Evolutionary conservation across 2,888 invertebrate species (phyloP).

Genomic region (Pseudanteris insignis): DNA sequence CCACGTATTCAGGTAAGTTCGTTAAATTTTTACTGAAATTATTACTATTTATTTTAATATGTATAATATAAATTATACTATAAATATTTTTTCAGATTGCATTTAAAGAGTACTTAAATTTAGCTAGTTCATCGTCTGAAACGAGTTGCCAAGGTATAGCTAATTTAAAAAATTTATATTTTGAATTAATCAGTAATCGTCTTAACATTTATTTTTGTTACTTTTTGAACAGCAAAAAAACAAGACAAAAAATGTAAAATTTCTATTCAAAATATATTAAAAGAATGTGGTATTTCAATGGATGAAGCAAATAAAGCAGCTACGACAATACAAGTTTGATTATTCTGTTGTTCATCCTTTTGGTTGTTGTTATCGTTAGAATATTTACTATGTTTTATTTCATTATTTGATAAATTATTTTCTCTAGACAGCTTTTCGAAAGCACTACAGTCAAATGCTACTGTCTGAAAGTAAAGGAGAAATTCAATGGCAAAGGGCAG

Average conservation of each 20-base stretch:
- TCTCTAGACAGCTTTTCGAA: conserved; percentile 55
- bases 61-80: neutral
- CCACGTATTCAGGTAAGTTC: conserved; percentile 53
- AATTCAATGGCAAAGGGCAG: conserved; percentile 58
- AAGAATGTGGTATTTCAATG: conserved; percentile 48
- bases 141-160: conserved; percentile 45
- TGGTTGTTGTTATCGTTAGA: conserved; percentile 4
- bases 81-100: conserved; percentile 47
- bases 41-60: no score
- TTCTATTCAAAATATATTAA: conserved; percentile 52
- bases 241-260: conserved; percentile 47
- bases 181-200: no score
- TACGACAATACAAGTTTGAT: conserved; percentile 58
- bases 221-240: conserved; percentile 3
- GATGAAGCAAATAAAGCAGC: conserved; percentile 53
- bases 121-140: conserved; percentile 47
- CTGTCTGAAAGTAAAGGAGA: conserved; percentile 52
- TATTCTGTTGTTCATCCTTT: no score
- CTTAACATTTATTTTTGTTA: no score
- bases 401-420: neutral
- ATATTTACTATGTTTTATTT: no score
- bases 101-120: conserved; percentile 55
- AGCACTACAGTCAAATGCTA: conserved; percentile 55
- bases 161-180: no score
- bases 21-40: conserved; percentile 1